A percentile compares a stretch with the other conserved stretches of the same genome.
Conservation (phyloP, 2,797 vertebrate genomes). For the Halcyon leucocephala region DNA sequence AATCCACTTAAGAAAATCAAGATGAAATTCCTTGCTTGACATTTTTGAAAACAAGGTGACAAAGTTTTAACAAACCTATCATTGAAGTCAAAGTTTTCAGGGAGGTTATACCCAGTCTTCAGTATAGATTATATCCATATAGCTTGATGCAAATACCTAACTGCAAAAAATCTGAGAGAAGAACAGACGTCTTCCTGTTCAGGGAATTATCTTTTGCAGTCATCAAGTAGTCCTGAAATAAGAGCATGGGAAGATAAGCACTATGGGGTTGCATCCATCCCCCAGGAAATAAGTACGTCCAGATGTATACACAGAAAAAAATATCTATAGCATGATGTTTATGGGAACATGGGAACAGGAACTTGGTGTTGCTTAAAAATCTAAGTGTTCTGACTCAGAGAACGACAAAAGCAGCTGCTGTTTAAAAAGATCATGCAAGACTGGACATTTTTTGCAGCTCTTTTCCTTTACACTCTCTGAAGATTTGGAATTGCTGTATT, state of each 20-base stretch:
- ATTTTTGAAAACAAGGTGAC: slow-evolving; percentile 16
- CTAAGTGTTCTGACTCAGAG: not conserved
- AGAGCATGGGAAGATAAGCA: slow-evolving; percentile 46
- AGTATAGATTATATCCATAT: not conserved
- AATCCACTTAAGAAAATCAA: slow-evolving; percentile 61
- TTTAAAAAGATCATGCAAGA: not conserved
- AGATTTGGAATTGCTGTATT: not conserved
- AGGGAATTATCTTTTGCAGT: not conserved
- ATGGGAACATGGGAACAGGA: slow-evolving; percentile 34
- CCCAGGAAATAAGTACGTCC: slow-evolving; percentile 41
- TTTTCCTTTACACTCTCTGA: not conserved
- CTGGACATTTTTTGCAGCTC: not conserved
- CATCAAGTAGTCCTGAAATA: slow-evolving; percentile 12
- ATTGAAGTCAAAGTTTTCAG: not conserved
- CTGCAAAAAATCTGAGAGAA: not conserved
- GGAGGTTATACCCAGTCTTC: not conserved
- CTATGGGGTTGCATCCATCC: not conserved
- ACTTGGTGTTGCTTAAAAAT: slow-evolving; percentile 8
- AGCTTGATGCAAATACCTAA: not conserved
- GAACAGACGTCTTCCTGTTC: not conserved
- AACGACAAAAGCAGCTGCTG: slow-evolving; percentile 48
- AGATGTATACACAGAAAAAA: slow-evolving; percentile 33
- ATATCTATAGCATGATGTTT: slow-evolving; percentile 40
- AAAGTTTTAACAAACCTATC: not conserved
- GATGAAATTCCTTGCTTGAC: not conserved